Conservation (phyloP, 1,140 invertebrate genomes). For the Sarcophaga bullata region DNA sequence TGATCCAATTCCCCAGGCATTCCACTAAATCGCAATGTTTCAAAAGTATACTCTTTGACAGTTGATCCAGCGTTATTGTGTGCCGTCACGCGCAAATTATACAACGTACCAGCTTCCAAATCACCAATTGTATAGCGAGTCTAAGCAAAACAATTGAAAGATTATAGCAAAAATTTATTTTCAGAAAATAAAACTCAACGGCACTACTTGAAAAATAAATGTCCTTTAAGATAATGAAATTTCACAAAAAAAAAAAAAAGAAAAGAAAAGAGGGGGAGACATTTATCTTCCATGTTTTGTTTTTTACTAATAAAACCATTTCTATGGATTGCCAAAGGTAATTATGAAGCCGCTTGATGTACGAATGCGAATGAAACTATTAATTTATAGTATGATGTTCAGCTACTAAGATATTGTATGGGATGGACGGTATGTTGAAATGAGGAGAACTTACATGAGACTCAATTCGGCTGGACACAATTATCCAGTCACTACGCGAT, state of each 20-base stretch:
- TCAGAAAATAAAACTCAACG: not conserved
- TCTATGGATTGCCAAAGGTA: conserved; percentile 28
- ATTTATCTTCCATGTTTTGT: not conserved
- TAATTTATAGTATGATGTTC: conserved; percentile 35
- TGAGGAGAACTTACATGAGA: conserved; percentile 60
- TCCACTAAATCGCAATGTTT: conserved; percentile 70
- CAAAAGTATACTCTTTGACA: conserved; percentile 73
- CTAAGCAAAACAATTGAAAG: conserved; percentile 46
- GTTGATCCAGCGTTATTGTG: conserved; percentile 78
- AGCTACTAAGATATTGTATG: conserved; percentile 13
- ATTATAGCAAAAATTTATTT: not conserved
- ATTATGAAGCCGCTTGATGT: conserved; percentile 34
- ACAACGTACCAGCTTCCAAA: conserved; percentile 74
- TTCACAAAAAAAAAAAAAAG: no score
- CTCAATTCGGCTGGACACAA: conserved; percentile 68
- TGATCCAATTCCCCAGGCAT: conserved; percentile 65
- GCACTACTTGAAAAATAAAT: not conserved
- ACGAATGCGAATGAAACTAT: conserved; percentile 27
- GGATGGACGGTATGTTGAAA: not conserved
- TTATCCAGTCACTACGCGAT: conserved; percentile 68
- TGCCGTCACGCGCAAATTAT: conserved; percentile 74
- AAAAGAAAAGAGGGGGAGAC: not conserved
- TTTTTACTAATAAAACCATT: conserved; percentile 1
- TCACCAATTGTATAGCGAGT: conserved; percentile 70
- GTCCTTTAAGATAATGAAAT: not conserved